These are phyloP conservation scores for Aleiodes alternator DNA, from an alignment of 2,888 invertebrate genomes.

Conservation along the genomic window DNA sequence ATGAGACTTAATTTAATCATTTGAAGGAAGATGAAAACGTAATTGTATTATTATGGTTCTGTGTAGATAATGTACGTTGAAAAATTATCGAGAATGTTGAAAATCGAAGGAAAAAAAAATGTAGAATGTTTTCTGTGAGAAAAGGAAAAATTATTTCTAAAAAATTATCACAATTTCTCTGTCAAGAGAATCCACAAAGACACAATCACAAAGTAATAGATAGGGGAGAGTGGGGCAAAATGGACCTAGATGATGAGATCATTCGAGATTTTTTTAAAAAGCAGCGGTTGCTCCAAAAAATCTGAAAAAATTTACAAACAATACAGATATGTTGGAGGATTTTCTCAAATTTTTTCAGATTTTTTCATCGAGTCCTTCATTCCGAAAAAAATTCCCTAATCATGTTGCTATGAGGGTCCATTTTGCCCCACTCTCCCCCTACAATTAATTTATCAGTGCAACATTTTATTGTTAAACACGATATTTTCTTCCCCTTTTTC, in stretches of 20 bases:
- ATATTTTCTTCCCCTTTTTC: constrained; percentile 1
- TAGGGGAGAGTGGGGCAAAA: too few species aligned
- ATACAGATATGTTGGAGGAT: too few species aligned
- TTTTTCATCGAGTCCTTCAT: too few species aligned
- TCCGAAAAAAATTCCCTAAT: too few species aligned
- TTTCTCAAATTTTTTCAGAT: too few species aligned
- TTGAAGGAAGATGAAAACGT: constrained; percentile 26
- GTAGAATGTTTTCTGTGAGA: too few species aligned
- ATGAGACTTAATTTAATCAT: constrained; percentile 36
- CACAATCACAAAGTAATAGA: neutral
- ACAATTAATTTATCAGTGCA: constrained; percentile 16
- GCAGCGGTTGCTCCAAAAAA: too few species aligned
- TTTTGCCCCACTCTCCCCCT: too few species aligned
- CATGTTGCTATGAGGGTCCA: too few species aligned
- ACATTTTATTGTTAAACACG: constrained; percentile 13
- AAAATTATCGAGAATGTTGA: constrained; percentile 18
- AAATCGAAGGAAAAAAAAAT: neutral
- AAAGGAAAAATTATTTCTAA: neutral
- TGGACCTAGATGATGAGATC: too few species aligned
- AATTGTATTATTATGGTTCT: constrained; percentile 42
- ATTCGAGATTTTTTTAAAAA: too few species aligned
- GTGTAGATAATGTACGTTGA: constrained; percentile 47
- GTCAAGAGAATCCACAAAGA: constrained; percentile 7
- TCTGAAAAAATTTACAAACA: too few species aligned
- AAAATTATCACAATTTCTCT: constrained; percentile 12